phyloP scores from a whole-genome alignment of 2,888 invertebrate genomes.

The Aplocera efformata region DNA sequence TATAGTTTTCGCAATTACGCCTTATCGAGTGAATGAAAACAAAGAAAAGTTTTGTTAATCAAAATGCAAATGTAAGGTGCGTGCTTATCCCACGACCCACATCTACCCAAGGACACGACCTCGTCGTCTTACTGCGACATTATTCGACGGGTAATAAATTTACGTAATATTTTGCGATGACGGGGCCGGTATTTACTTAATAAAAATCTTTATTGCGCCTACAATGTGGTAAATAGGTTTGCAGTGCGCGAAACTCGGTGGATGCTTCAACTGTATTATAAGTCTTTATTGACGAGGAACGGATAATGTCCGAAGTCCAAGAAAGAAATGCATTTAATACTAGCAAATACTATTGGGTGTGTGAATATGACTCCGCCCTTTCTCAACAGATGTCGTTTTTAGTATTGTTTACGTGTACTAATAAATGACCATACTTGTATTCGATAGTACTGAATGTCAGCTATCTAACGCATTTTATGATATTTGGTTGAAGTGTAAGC shows the following conservation, averaged over 20 bases:
- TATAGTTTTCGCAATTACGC: conserved; percentile 63
- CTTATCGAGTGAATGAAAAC: conserved; percentile 52
- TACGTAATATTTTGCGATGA: conserved; percentile 25
- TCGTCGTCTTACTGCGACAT: conserved; percentile 48
- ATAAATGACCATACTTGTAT: too few relatives aligned
- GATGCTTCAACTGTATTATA: too few relatives aligned
- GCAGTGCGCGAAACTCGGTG: not conserved
- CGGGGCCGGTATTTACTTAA: conserved; percentile 18
- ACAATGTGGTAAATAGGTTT: conserved; percentile 11
- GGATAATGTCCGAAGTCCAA: too few relatives aligned
- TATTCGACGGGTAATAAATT: conserved; percentile 35
- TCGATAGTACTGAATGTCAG: too few relatives aligned
- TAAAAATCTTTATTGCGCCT: conserved; percentile 16
- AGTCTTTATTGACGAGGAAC: too few relatives aligned
- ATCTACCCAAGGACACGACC: conserved; percentile 72
- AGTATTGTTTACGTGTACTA: too few relatives aligned
- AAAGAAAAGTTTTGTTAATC: conserved; percentile 52
- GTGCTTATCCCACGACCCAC: conserved; percentile 72
- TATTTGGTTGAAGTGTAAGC: too few relatives aligned
- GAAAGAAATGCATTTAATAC: too few relatives aligned
- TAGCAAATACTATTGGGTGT: too few relatives aligned
- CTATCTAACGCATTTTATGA: too few relatives aligned
- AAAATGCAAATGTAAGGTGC: conserved; percentile 74
- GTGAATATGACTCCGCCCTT: too few relatives aligned
- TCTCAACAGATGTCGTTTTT: too few relatives aligned